phyloP scores from a whole-genome alignment of 1,140 invertebrate species.

The Ectropis grisescens region DNA sequence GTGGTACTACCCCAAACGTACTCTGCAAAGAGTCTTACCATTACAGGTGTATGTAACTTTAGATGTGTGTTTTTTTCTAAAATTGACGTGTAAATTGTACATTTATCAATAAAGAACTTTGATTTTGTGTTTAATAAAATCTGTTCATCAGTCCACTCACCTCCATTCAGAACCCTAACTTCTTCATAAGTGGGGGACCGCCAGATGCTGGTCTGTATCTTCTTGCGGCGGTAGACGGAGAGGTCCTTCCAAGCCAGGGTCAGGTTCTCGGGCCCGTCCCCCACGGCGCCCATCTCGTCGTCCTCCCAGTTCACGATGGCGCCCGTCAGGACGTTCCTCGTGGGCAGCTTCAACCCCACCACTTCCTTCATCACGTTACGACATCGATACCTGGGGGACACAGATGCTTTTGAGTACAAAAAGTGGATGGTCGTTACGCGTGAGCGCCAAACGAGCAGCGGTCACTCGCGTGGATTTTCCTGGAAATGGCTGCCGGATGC shows the following conservation, averaged over 20 bases:
- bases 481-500: too few relatives aligned
- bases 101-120: too few relatives aligned
- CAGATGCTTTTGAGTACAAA: too few relatives aligned
- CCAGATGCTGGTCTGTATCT: slow-evolving; percentile 54
- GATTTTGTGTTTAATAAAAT: too few relatives aligned
- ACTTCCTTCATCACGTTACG: slow-evolving; percentile 44
- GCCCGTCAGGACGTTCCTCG: slow-evolving; percentile 49
- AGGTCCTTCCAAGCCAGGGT: slow-evolving; percentile 60
- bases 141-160: slow-evolving; percentile 13
- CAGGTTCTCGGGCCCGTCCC: slow-evolving; percentile 43
- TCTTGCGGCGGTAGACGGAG: slow-evolving; percentile 50
- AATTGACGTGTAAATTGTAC: too few relatives aligned
- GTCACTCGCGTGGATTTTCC: too few relatives aligned
- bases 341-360: slow-evolving; percentile 34
- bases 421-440: too few relatives aligned
- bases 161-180: slow-evolving; percentile 56
- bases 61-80: too few relatives aligned
- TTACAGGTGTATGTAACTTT: too few relatives aligned
- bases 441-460: too few relatives aligned
- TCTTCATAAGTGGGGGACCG: slow-evolving; percentile 50
- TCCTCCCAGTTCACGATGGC: slow-evolving; percentile 55
- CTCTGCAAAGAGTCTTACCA: too few relatives aligned
- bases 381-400: slow-evolving; percentile 29
- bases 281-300: slow-evolving; percentile 39
- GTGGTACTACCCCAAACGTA: too few relatives aligned